phyloP scores from a whole-genome alignment of 1,140 invertebrate genomes.

The Branchinecta lindahli region DNA sequence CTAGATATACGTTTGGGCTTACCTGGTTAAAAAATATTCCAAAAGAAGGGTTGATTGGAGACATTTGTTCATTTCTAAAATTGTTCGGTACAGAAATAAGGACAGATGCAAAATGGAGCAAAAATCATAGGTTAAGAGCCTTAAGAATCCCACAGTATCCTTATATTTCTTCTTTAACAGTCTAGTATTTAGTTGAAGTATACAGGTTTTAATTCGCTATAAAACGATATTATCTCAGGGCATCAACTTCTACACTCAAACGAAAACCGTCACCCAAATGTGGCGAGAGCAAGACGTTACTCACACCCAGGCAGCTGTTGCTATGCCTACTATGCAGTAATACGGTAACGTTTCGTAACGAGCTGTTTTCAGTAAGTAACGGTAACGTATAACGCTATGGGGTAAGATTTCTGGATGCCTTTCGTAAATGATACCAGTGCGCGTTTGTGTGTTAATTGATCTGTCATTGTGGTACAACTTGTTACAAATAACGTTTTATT shows the following conservation, averaged over 20 bases:
- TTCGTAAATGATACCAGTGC: neutral
- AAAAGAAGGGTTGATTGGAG: no score
- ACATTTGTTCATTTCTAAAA: no score
- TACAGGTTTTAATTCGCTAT: neutral
- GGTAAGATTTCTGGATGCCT: neutral
- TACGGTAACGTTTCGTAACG: neutral
- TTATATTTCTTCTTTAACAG: no score
- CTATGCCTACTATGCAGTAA: constrained; percentile 79
- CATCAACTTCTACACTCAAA: constrained; percentile 93
- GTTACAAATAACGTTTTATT: neutral
- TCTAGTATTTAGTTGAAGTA: no score
- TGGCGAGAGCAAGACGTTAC: constrained; percentile 80
- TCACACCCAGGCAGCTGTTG: constrained; percentile 52
- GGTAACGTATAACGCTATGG: constrained; percentile 3
- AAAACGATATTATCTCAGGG: constrained; percentile 44
- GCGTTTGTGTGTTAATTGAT: neutral
- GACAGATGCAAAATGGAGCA: no score
- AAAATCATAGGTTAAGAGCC: no score
- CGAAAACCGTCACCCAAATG: constrained; percentile 91
- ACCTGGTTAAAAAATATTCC: no score
- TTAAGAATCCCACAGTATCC: no score
- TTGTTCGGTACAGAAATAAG: no score
- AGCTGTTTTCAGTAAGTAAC: neutral
- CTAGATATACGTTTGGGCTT: no score
- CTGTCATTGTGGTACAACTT: constrained; percentile 8